These are phyloP conservation scores for Musca vetustissima DNA, from an alignment of 1,140 invertebrate genomes.

Conservation along the genomic window DNA sequence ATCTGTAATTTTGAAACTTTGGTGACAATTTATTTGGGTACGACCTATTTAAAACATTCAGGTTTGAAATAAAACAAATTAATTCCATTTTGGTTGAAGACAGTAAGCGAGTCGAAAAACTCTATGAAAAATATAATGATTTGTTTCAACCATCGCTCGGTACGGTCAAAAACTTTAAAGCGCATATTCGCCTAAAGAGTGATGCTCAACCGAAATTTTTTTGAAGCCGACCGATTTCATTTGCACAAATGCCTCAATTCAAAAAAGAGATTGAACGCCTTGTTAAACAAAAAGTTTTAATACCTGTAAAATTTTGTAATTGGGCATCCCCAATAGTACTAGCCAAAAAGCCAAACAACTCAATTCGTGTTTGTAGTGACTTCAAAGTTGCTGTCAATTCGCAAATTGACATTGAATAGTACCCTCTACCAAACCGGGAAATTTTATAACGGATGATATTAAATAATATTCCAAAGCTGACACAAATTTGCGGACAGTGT, in stretches of 20 bases:
- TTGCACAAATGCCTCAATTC: conserved; percentile 37
- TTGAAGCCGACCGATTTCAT: conserved; percentile 31
- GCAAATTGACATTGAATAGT: no score
- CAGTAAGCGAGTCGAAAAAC: background rate
- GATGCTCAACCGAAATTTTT: conserved; percentile 22
- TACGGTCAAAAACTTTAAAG: conserved; percentile 16
- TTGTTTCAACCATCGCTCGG: conserved; percentile 18
- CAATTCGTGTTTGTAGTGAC: no score
- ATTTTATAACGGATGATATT: conserved; percentile 7
- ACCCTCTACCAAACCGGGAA: no score
- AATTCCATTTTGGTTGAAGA: background rate
- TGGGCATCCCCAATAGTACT: no score
- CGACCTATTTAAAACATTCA: conserved; percentile 1
- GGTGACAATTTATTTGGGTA: conserved; percentile 14
- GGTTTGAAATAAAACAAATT: conserved; percentile 21
- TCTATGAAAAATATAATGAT: background rate
- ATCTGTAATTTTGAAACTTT: background rate
- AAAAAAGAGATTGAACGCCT: no score
- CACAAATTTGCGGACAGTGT: no score
- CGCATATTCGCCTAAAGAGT: conserved; percentile 12
- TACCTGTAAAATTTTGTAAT: no score
- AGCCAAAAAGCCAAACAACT: no score
- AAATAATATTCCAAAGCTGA: conserved; percentile 14
- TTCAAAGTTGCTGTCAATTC: no score
- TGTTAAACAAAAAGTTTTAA: no score